Evolutionary conservation across 2,797 vertebrate genomes (phyloP).

Genomic region (Potorous gilbertii): DNA sequence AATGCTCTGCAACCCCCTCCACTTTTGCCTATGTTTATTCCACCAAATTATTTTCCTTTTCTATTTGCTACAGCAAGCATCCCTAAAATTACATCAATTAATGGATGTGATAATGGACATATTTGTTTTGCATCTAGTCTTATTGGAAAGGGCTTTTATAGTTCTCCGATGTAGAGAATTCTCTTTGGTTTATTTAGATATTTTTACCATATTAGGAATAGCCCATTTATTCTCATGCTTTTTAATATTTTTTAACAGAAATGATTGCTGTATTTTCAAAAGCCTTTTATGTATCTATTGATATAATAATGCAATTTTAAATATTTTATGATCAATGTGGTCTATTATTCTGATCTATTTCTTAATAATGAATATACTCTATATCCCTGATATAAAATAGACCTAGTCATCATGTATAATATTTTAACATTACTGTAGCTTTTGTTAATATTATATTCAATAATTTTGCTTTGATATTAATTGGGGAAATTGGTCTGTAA

Average conservation of each 20-base stretch:
- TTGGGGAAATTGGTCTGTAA: background rate
- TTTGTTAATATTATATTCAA: background rate
- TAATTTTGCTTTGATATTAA: background rate
- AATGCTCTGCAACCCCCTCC: accelerated
- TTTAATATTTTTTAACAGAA: background rate
- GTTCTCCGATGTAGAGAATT: background rate
- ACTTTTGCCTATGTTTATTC: background rate
- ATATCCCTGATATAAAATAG: background rate
- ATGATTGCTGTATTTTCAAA: background rate
- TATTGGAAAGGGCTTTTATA: background rate
- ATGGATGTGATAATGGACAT: background rate
- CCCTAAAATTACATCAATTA: background rate
- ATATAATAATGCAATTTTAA: background rate
- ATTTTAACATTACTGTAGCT: background rate
- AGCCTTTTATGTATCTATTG: background rate
- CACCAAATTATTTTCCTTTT: background rate
- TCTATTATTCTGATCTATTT: background rate
- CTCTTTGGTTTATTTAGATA: background rate
- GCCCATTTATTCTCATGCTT: background rate
- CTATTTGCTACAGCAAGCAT: background rate
- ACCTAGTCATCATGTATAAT: background rate
- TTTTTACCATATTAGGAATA: background rate
- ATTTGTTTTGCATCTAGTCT: background rate
- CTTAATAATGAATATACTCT: background rate
- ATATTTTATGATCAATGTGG: background rate